phyloP scores from a whole-genome alignment of 2,797 vertebrate genomes.

The Pantherophis alleghaniensis region DNA sequence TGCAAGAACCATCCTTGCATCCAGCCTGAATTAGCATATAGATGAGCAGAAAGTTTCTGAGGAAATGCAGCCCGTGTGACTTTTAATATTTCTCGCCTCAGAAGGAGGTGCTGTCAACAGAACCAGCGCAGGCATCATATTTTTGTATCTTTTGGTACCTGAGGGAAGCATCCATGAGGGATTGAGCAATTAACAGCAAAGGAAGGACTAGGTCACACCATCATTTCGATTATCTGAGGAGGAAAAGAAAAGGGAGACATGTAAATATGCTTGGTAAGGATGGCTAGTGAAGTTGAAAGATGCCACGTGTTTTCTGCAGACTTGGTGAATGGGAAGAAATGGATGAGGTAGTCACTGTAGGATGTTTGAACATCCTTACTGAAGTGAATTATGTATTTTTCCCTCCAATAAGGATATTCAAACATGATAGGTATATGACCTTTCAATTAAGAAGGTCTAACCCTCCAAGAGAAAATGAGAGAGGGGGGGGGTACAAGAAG shows the following conservation, averaged over 20 bases:
- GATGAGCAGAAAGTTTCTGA: conserved; percentile 68
- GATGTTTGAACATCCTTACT: not conserved
- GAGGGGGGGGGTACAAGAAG: not conserved
- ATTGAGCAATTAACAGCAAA: not conserved
- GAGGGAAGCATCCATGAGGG: not conserved
- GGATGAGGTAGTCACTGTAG: not conserved
- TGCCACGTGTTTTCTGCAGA: not conserved
- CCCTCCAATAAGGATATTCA: no score
- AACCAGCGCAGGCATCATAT: conserved; percentile 11
- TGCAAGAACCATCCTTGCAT: conserved; percentile 53
- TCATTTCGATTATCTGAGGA: not conserved
- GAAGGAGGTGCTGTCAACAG: conserved; percentile 47
- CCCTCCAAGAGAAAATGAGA: not conserved
- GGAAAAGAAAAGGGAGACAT: not conserved
- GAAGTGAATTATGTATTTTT: not conserved
- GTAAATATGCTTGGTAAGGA: not conserved
- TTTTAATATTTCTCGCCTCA: conserved; percentile 52
- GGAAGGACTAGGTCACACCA: not conserved
- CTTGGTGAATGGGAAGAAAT: not conserved
- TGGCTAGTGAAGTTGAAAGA: not conserved
- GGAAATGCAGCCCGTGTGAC: conserved; percentile 46
- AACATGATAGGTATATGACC: not conserved
- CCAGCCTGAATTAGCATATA: conserved; percentile 69
- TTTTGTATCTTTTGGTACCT: conserved; percentile 29
- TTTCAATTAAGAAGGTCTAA: not conserved